These are phyloP conservation scores for Oreohelix idahoensis DNA, from an alignment of 1,140 invertebrate species.

Conservation along the genomic window DNA sequence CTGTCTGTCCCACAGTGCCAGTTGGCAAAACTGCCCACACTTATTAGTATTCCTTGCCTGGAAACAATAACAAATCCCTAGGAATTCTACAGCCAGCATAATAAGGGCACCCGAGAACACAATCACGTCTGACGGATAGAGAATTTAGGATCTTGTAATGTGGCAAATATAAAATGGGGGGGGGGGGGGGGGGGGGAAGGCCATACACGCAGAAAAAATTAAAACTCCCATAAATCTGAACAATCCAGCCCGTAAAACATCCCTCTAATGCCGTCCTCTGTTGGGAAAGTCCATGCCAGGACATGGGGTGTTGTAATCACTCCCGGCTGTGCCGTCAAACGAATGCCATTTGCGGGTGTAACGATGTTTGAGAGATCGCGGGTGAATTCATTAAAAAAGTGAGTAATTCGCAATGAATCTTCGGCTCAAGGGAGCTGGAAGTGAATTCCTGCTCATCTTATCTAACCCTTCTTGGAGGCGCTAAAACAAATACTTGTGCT, in stretches of 20 bases:
- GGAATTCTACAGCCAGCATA: no score
- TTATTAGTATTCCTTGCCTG: no score
- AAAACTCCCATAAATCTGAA: neutral
- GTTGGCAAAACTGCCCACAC: no score
- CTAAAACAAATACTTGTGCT: no score
- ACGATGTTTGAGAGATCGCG: neutral
- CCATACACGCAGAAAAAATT: neutral
- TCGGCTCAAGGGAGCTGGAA: neutral
- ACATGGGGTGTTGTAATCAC: neutral
- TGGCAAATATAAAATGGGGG: neutral
- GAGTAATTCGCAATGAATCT: neutral
- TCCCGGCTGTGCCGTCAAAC: neutral
- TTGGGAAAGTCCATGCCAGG: neutral
- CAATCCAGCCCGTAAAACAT: neutral
- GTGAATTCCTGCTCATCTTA: neutral
- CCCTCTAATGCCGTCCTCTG: neutral
- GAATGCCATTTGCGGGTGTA: slow-evolving; percentile 1
- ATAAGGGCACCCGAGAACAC: no score
- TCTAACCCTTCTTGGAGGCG: no score
- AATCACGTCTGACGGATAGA: neutral
- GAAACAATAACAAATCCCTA: no score
- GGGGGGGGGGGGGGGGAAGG: neutral
- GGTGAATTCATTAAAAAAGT: neutral
- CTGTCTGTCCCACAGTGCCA: no score
- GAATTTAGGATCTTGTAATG: neutral